Evolutionary conservation across 2,797 vertebrate genomes (phyloP).

Genomic region (Harpagifer antarcticus): DNA sequence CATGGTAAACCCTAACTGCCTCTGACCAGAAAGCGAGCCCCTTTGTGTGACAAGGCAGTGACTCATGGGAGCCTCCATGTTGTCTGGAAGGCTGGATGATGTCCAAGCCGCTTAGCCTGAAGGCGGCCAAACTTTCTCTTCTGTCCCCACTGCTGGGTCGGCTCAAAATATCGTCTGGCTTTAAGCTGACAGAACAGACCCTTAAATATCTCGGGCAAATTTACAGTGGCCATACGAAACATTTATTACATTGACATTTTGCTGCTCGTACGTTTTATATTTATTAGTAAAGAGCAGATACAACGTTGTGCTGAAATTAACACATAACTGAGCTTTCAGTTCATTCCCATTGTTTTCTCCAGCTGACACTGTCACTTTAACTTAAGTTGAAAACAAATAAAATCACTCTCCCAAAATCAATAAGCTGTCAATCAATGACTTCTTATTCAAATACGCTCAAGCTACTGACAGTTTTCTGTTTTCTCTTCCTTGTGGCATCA

Average conservation of each 20-base stretch:
- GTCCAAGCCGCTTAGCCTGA: conserved; percentile 73
- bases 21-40: conserved; percentile 51
- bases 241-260: conserved; percentile 70
- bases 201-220: conserved; percentile 56
- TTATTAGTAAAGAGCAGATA: conserved; percentile 50
- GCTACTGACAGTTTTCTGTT: conserved; percentile 48
- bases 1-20: conserved; percentile 47
- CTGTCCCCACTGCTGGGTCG: conserved; percentile 43
- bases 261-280: conserved; percentile 53
- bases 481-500: conserved; percentile 43
- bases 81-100: conserved; percentile 65
- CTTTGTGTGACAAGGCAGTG: conserved; percentile 69
- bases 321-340: conserved; percentile 34
- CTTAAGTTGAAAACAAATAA: conserved; percentile 43
- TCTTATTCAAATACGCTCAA: conserved; percentile 62
- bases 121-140: conserved; percentile 65
- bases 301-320: conserved; percentile 42
- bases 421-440: conserved; percentile 71
- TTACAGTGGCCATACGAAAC: conserved; percentile 46
- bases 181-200: conserved; percentile 66
- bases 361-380: conserved; percentile 53
- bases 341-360: conserved; percentile 30
- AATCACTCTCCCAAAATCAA: conserved; percentile 54
- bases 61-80: conserved; percentile 64
- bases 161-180: conserved; percentile 54